Evolutionary conservation across 2,888 invertebrate species (phyloP).

Genomic region (Patella caerulea): DNA sequence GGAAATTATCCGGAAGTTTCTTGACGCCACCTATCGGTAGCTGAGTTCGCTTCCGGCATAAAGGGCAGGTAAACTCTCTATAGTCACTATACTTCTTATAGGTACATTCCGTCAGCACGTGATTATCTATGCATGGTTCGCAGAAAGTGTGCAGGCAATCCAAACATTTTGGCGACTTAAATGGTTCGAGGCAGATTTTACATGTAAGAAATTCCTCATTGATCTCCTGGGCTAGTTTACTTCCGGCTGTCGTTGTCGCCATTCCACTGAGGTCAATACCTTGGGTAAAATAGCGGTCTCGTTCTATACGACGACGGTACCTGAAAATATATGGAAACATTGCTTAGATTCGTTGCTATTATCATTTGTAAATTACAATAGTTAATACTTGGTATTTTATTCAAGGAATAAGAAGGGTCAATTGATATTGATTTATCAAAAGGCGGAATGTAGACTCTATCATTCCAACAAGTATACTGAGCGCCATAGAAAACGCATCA

Average conservation of each 20-base stretch:
- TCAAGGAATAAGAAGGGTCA: too few relatives aligned
- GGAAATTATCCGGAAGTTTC: constrained; percentile 72
- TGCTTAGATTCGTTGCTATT: too few relatives aligned
- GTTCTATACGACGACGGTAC: constrained; percentile 42
- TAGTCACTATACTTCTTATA: constrained; percentile 73
- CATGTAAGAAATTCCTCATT: constrained; percentile 72
- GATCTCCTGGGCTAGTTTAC: constrained; percentile 71
- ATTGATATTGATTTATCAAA: too few relatives aligned
- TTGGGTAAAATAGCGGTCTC: constrained; percentile 63
- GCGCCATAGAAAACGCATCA: too few relatives aligned
- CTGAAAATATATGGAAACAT: too few relatives aligned
- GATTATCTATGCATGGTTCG: constrained; percentile 70
- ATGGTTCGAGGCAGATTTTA: constrained; percentile 69
- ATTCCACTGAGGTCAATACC: constrained; percentile 55
- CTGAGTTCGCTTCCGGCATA: constrained; percentile 72
- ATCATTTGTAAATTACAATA: too few relatives aligned
- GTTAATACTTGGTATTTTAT: too few relatives aligned
- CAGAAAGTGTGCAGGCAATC: constrained; percentile 72
- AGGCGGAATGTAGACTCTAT: too few relatives aligned
- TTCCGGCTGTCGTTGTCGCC: constrained; percentile 51
- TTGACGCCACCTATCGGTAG: constrained; percentile 72
- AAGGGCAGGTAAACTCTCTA: constrained; percentile 72
- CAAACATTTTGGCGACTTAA: constrained; percentile 71
- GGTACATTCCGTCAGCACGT: constrained; percentile 70
- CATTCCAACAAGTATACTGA: too few relatives aligned